These are phyloP conservation scores for Oncorhynchus mykiss DNA, from an alignment of 2,113 vertebrate genomes.

Conservation along the genomic window DNA sequence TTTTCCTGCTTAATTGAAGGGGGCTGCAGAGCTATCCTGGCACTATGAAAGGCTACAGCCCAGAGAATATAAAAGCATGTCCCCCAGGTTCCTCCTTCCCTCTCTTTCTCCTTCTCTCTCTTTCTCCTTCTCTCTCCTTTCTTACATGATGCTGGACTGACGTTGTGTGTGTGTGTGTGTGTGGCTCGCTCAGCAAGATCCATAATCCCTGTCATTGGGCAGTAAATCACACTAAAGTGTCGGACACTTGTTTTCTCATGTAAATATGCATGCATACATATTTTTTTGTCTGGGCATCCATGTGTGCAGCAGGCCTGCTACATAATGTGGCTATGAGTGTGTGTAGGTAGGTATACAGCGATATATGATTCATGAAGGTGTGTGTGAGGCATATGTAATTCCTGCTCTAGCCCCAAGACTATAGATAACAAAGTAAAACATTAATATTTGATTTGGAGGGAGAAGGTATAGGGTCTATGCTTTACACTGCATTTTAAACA, in stretches of 20 bases:
- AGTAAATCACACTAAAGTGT: too few relatives aligned
- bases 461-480: constrained; percentile 76
- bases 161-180: too few relatives aligned
- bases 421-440: constrained; percentile 78
- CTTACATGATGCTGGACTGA: constrained; percentile 18
- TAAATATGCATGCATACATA: constrained; percentile 52
- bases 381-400: constrained; percentile 78
- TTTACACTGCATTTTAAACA: constrained; percentile 73
- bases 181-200: constrained; percentile 20
- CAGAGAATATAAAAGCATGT: constrained; percentile 39
- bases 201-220: constrained; percentile 48
- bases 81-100: constrained; percentile 13
- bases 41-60: constrained; percentile 69
- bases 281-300: constrained; percentile 27
- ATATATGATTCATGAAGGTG: constrained; percentile 80
- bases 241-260: constrained; percentile 54
- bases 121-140: constrained; percentile 12
- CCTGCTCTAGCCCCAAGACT: constrained; percentile 75
- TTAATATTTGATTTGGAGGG: constrained; percentile 81
- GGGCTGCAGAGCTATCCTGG: constrained; percentile 72
- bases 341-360: constrained; percentile 59
- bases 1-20: constrained; percentile 92
- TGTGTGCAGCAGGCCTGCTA: not conserved
- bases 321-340: constrained; percentile 8
- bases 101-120: constrained; percentile 22